Percentiles rank a stretch among this genome's conserved stretches.
Conservation (phyloP, 2,113 vertebrate genomes). For the Peromyscus maniculatus region DNA sequence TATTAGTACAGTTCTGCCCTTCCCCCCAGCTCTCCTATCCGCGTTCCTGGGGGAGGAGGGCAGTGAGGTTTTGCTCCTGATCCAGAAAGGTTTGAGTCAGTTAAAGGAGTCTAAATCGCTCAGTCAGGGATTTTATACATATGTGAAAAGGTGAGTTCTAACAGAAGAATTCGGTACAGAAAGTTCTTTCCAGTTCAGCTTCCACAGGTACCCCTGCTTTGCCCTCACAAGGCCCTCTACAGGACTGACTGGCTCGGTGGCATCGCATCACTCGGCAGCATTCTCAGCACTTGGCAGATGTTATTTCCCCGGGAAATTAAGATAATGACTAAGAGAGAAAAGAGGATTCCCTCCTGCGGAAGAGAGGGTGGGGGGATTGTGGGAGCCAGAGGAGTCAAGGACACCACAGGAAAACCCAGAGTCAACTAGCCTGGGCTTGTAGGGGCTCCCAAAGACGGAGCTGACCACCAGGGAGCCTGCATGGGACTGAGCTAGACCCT, state of each 20-base stretch:
- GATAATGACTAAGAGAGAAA: background rate
- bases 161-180: background rate
- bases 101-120: background rate
- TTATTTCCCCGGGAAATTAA: conserved; percentile 1
- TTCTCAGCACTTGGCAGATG: background rate
- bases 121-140: no score
- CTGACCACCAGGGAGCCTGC: background rate
- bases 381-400: background rate
- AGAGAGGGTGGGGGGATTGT: no score
- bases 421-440: background rate
- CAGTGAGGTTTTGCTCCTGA: background rate
- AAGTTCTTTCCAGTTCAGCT: background rate
- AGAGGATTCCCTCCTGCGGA: no score
- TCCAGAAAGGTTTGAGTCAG: background rate
- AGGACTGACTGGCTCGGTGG: background rate
- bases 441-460: background rate
- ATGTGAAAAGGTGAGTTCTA: background rate
- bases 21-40: no score
- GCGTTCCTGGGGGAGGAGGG: background rate
- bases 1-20: background rate
- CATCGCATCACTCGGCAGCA: background rate
- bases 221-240: background rate
- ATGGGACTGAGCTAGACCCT: background rate
- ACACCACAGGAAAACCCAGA: background rate
- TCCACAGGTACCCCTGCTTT: background rate